Base-by-base conservation (phyloP, 53 echinoderm and acorn worm species). In the Patiria pectinifera region DNA sequence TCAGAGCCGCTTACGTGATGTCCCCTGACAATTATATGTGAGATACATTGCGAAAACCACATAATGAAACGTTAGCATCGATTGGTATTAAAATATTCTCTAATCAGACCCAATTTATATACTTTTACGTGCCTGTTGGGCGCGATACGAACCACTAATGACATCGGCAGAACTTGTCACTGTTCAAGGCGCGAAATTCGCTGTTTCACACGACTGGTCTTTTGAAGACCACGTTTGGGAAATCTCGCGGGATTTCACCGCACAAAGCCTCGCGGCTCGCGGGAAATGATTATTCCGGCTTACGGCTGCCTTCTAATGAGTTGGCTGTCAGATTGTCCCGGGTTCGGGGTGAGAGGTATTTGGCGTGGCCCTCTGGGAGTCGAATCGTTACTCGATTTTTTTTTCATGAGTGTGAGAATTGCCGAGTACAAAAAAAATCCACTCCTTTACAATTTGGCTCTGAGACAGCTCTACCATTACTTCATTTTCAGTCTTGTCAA, bases 211-310 rank as follows among this genome's bases (percentile, higher is more conserved):
- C 71, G 78, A 78, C 44, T 45, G 77, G 25, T 76, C 77, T 76
- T 87, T 87, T 78, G 60, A 62, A 59, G 87, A 87, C 69, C 63
- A 21, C 63, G 45, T 5, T 61, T 21, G 44, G 14, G 35, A 87
- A 87, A 10, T 87, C 87, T 60, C 60, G 87, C 87, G 87, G 60
- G 78, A 77, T 58, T 44, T 87, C 76, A 15, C 49, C 49, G 44
- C 85, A 45, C 80, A 45, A 18, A 45, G 15, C 46, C 80, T 44
- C 46, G 14, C 1, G 12, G 82, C 59, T 59, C 26, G 35, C 12
- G 19, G 78, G 15, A 26, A 78, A 48, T 87, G 53, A 5, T 76
- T 16, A 87, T 16, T 43, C 76, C 59, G 76, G 78, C 61, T 87
- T 76, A 76, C 8, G 87, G 87, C 53, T 53, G 53, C 53, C 5